Conservation (phyloP, 2,113 vertebrate genomes). For the Aix galericulata region DNA sequence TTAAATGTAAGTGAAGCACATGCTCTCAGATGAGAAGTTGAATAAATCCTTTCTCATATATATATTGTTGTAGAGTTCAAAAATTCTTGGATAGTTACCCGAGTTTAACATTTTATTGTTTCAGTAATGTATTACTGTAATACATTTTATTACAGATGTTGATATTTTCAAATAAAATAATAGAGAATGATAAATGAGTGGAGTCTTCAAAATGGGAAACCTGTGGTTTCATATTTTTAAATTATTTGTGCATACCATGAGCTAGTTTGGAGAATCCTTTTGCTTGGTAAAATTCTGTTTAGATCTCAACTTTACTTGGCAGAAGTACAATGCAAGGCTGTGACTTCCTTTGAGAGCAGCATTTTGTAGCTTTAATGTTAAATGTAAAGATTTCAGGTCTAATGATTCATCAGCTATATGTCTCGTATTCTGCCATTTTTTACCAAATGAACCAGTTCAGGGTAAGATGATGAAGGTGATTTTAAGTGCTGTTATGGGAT, state of each 20-base stretch:
- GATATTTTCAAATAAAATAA: not conserved
- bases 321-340: not conserved
- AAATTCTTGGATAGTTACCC: not conserved
- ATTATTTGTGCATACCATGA: not conserved
- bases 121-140: not conserved
- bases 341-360: not conserved
- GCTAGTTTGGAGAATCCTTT: not conserved
- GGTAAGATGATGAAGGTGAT: not conserved
- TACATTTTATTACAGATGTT: not conserved
- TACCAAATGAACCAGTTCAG: not conserved
- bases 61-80: not conserved
- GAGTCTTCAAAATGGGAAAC: not conserved
- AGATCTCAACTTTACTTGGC: not conserved
- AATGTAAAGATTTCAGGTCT: not conserved
- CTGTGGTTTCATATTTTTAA: not conserved
- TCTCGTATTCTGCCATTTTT: not conserved
- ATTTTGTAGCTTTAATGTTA: not conserved
- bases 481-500: not conserved
- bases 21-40: not conserved
- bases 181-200: not conserved
- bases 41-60: not conserved
- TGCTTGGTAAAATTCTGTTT: not conserved
- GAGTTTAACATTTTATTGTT: not conserved
- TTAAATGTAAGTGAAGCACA: not conserved
- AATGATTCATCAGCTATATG: not conserved